A percentile compares a stretch with the other conserved stretches of the same genome.
These are phyloP conservation scores for Glaucidium brasilianum DNA, from an alignment of 2,113 vertebrate genomes.

Conservation along the genomic window DNA sequence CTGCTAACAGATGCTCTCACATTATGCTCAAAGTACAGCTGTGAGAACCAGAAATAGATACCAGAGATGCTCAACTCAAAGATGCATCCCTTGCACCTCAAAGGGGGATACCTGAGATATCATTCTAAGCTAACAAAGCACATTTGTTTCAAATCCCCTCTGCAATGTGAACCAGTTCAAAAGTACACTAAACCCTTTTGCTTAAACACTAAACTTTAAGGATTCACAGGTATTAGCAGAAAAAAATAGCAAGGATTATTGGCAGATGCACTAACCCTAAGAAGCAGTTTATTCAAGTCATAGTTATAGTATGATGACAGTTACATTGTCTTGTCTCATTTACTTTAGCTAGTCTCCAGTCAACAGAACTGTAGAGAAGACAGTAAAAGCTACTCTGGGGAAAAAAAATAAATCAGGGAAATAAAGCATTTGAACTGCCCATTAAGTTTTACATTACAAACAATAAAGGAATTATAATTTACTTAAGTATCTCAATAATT, in stretches of 20 bases:
- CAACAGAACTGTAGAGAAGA: neutral
- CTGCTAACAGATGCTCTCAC: constrained; percentile 42
- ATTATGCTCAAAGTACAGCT: constrained; percentile 27
- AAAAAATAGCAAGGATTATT: neutral
- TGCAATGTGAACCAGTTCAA: neutral
- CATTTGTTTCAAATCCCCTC: neutral
- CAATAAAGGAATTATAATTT: neutral
- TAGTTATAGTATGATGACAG: neutral
- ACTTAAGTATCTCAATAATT: neutral
- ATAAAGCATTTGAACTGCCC: neutral
- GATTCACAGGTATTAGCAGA: neutral
- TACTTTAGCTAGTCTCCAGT: neutral
- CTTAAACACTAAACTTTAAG: neutral
- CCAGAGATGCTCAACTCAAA: neutral
- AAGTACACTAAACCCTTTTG: neutral
- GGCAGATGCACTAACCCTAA: neutral
- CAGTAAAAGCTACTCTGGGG: neutral
- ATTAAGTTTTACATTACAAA: neutral
- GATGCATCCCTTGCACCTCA: neutral
- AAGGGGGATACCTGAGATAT: neutral
- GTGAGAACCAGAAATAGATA: neutral
- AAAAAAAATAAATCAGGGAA: neutral
- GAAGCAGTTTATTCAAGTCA: neutral
- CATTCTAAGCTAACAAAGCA: neutral
- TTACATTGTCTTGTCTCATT: neutral